These are phyloP conservation scores for Tyto alba DNA, from an alignment of 2,113 vertebrate genomes.

Conservation along the genomic window DNA sequence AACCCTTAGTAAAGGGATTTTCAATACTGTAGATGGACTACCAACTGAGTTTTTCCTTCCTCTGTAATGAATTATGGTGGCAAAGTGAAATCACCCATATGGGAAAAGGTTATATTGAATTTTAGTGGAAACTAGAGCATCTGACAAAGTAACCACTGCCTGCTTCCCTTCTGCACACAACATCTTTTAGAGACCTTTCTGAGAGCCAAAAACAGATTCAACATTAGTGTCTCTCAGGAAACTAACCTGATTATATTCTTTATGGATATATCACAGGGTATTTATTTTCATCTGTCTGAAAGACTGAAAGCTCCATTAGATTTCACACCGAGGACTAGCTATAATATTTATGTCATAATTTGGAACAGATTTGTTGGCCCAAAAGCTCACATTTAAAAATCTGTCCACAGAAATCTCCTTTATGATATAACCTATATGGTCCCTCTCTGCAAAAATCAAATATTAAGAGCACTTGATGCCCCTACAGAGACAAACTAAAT, in stretches of 20 bases:
- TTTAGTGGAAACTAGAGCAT: not conserved
- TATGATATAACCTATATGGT: not conserved
- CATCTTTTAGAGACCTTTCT: not conserved
- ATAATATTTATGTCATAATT: slow-evolving; percentile 21
- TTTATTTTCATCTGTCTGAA: slow-evolving; percentile 31
- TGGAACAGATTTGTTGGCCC: slow-evolving; percentile 35
- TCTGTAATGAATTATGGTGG: not conserved
- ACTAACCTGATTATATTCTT: not conserved
- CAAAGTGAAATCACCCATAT: not conserved
- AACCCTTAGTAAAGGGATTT: not conserved
- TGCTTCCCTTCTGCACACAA: not conserved
- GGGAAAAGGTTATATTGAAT: not conserved
- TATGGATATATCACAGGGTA: not conserved
- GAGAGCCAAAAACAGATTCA: not conserved
- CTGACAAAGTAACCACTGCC: not conserved
- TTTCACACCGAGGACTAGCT: not conserved
- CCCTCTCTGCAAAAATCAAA: not conserved
- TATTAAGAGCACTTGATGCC: not conserved
- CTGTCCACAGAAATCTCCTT: not conserved
- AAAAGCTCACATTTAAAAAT: slow-evolving; percentile 25
- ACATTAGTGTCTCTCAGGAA: not conserved
- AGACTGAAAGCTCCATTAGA: not conserved
- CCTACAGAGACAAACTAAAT: not conserved
- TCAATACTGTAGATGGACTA: not conserved
- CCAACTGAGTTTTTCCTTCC: not conserved